A percentile compares a stretch with the other conserved stretches of the same genome.
phyloP scores from a whole-genome alignment of 2,113 vertebrate genomes.

The Callorhinus ursinus region DNA sequence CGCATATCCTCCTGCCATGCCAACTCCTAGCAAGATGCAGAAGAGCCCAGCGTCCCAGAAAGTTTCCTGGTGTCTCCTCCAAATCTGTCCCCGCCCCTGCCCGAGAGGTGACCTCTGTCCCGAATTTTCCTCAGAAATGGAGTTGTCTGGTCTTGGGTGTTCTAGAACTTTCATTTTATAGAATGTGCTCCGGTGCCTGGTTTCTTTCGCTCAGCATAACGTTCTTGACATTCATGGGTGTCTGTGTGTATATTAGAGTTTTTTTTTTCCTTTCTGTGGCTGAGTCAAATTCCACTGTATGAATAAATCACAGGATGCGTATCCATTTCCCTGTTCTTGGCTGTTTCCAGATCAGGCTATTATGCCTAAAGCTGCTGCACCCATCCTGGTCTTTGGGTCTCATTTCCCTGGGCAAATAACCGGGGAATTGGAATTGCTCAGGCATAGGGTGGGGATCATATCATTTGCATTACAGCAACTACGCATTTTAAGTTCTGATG shows the following conservation, averaged over 20 bases:
- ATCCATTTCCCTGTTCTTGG: no score
- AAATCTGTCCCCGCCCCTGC: no score
- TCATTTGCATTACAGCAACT: background rate
- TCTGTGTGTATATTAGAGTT: background rate
- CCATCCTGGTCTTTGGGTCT: background rate
- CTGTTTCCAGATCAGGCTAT: background rate
- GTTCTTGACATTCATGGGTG: background rate
- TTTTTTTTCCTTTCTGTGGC: background rate
- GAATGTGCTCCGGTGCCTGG: background rate
- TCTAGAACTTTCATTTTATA: background rate
- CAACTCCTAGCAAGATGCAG: no score
- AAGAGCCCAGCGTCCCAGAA: background rate
- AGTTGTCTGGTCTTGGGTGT: background rate
- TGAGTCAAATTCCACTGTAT: background rate
- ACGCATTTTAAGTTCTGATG: background rate
- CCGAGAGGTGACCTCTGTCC: no score
- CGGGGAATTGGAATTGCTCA: background rate
- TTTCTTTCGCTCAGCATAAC: background rate
- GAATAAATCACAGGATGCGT: background rate
- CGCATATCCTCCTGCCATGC: accelerated
- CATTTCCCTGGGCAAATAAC: background rate
- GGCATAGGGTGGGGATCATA: background rate
- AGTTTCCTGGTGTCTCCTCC: background rate
- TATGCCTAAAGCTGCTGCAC: background rate
- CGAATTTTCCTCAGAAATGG: background rate